Conservation (phyloP, 1,140 invertebrate genomes). For the Musca vetustissima region DNA sequence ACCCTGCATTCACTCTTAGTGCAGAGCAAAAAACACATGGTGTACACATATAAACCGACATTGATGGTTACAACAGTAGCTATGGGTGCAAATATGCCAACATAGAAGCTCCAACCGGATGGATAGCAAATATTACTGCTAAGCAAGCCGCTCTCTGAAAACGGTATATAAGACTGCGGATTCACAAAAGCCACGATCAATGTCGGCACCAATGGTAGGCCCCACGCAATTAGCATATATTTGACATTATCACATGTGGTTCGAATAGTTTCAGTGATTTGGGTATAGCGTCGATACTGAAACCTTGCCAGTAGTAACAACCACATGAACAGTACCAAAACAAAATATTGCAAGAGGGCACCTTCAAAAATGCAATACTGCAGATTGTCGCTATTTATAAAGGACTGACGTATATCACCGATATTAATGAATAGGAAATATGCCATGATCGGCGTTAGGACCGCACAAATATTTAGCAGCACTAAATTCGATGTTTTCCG, state of each 20-base stretch:
- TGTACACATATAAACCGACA: neutral
- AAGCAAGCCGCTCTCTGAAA: neutral
- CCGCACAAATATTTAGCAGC: neutral
- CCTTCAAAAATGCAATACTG: neutral
- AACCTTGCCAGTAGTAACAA: neutral
- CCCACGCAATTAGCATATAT: neutral
- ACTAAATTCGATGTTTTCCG: neutral
- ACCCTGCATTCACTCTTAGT: neutral
- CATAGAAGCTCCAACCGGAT: neutral
- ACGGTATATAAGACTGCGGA: neutral
- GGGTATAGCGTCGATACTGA: neutral
- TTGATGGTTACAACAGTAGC: neutral
- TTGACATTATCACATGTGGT: neutral
- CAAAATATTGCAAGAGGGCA: neutral
- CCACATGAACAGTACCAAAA: neutral
- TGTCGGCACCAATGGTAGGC: neutral
- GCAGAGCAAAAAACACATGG: neutral
- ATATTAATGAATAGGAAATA: neutral
- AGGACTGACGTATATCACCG: neutral
- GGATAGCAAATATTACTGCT: neutral
- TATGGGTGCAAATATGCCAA: neutral
- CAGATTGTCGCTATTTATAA: neutral
- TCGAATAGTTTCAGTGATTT: neutral
- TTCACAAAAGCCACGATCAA: neutral
- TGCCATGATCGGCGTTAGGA: neutral